phyloP scores from a whole-genome alignment of 2,113 vertebrate genomes.

The Procapra przewalskii region DNA sequence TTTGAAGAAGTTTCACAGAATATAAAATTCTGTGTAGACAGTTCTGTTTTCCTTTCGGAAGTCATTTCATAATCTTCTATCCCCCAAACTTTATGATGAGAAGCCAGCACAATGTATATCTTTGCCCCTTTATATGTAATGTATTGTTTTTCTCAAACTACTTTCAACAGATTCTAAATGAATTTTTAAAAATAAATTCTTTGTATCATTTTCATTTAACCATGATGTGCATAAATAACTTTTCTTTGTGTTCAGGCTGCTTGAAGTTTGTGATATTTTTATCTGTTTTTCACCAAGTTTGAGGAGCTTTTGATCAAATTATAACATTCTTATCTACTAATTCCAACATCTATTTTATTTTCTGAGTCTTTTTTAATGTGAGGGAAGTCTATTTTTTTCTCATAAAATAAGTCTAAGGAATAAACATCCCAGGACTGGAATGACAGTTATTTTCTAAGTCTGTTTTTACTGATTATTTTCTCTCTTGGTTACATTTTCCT shows the following conservation, averaged over 20 bases:
- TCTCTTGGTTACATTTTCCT: not conserved
- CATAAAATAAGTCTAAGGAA: not conserved
- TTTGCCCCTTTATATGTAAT: not conserved
- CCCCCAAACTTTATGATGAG: not conserved
- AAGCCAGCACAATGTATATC: not conserved
- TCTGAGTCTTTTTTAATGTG: not conserved
- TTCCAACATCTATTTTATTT: not conserved
- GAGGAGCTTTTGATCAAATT: not conserved
- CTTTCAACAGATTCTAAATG: not conserved
- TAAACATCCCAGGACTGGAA: not conserved
- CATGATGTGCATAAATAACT: not conserved
- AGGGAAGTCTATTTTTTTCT: constrained; percentile 5
- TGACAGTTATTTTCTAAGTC: not conserved
- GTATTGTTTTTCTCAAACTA: not conserved
- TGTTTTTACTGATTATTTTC: not conserved
- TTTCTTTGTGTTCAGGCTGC: not conserved
- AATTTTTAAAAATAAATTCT: not conserved
- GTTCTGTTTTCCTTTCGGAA: not conserved
- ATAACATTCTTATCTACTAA: not conserved
- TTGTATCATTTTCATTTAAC: not conserved
- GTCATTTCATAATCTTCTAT: not conserved
- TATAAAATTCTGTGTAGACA: not conserved
- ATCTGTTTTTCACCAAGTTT: not conserved
- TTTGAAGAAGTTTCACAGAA: not conserved
- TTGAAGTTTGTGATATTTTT: not conserved